These are phyloP conservation scores for Dinomys branickii DNA, from an alignment of 2,113 vertebrate genomes.

Conservation along the genomic window DNA sequence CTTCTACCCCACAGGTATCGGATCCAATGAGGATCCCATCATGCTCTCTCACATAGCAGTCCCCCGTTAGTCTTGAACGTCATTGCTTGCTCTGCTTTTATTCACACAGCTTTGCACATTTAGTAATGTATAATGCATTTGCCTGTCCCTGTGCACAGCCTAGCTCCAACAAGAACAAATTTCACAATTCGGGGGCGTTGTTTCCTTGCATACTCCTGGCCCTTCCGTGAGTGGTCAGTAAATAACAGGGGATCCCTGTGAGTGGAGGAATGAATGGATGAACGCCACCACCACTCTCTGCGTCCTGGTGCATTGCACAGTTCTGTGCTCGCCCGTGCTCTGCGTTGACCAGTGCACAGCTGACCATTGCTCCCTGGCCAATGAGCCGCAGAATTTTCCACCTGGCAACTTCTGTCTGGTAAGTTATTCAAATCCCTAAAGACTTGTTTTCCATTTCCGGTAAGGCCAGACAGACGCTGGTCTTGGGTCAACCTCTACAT, in stretches of 20 bases:
- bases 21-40: neutral
- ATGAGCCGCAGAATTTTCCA: constrained; percentile 16
- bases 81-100: neutral
- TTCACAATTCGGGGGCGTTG: neutral
- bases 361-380: constrained; percentile 9
- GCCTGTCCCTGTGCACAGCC: neutral
- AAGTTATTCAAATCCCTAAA: constrained; percentile 36
- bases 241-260: neutral
- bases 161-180: neutral
- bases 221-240: neutral
- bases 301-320: neutral
- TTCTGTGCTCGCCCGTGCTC: neutral
- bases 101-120: neutral
- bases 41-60: neutral
- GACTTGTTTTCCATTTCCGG: neutral
- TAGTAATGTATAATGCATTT: neutral
- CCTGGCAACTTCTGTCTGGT: constrained; percentile 4
- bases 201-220: neutral
- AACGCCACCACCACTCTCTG: neutral
- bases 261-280: neutral
- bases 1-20: neutral
- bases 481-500: neutral
- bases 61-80: neutral
- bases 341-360: neutral
- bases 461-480: neutral